A percentile compares a stretch with the other conserved stretches of the same genome.
phyloP scores from a whole-genome alignment of 2,113 vertebrate genomes.

The Aptenodytes forsteri region DNA sequence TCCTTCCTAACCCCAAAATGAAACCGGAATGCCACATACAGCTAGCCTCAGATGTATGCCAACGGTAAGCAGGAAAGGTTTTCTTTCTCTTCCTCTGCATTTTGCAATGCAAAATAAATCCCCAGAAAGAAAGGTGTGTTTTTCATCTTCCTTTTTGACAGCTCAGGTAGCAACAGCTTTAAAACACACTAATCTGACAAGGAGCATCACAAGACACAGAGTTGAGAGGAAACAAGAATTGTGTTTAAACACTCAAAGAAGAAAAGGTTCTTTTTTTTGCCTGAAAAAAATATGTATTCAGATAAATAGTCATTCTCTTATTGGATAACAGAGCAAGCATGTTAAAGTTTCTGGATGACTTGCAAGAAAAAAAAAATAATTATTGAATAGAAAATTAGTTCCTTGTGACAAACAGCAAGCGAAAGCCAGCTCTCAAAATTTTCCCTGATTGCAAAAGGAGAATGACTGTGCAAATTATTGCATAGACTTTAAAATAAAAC shows the following conservation, averaged over 20 bases:
- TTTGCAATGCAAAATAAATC: not conserved
- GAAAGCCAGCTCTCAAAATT: not conserved
- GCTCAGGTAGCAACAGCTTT: not conserved
- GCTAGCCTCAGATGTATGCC: not conserved
- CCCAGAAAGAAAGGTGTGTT: not conserved
- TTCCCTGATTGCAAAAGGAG: not conserved
- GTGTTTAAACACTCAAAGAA: not conserved
- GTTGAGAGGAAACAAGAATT: not conserved
- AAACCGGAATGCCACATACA: not conserved
- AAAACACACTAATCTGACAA: not conserved
- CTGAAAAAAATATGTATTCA: not conserved
- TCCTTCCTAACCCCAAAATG: not conserved
- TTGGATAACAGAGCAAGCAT: not conserved
- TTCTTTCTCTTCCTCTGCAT: not conserved
- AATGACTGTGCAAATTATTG: not conserved
- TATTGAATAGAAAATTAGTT: not conserved
- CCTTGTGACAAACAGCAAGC: not conserved
- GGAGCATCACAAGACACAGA: not conserved
- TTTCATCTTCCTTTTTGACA: slow-evolving; percentile 9
- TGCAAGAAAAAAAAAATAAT: not conserved
- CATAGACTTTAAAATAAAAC: not conserved
- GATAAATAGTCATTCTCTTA: not conserved
- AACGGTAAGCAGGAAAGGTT: not conserved
- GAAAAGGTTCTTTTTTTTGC: not conserved
- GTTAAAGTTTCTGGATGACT: not conserved